Evolutionary conservation across 2,888 invertebrate species (phyloP).

Genomic region (Limnephilus marmoratus): DNA sequence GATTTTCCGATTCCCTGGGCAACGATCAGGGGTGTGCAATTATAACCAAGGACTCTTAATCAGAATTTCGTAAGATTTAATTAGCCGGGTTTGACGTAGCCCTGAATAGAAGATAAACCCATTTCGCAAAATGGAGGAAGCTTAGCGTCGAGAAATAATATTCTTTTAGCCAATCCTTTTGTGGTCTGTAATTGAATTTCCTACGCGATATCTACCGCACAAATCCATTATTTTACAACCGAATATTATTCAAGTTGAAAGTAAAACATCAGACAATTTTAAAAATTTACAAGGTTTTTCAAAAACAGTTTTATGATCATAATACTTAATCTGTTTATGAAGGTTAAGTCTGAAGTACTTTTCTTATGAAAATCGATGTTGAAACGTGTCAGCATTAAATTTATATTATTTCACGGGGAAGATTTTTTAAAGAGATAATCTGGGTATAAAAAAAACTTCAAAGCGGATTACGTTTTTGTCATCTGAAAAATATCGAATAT

Average conservation of each 20-base stretch:
- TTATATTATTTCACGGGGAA: not conserved
- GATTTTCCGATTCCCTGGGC: conserved; percentile 42
- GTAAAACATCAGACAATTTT: not conserved
- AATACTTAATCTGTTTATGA: not conserved
- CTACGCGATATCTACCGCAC: not conserved
- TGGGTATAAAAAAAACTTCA: not conserved
- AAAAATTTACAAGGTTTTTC: not conserved
- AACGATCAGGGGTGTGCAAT: conserved; percentile 34
- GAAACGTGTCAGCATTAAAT: not conserved
- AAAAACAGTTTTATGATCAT: not conserved
- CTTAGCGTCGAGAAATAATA: conserved; percentile 24
- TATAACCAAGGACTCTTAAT: conserved; percentile 26
- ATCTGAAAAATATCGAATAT: not conserved
- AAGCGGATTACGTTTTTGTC: not conserved
- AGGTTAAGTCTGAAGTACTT: not conserved
- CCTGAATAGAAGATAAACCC: conserved; percentile 17
- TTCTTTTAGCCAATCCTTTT: conserved; percentile 35
- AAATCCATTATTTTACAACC: not conserved
- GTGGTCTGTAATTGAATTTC: conserved; percentile 30
- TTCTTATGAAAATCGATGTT: not conserved
- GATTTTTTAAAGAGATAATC: not conserved
- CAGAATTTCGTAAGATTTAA: conserved; percentile 41
- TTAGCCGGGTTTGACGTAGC: conserved; percentile 17
- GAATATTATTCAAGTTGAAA: not conserved
- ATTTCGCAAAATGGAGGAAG: conserved; percentile 16